These are phyloP conservation scores for Lycodopsis pacificus DNA, from an alignment of 2,797 vertebrate genomes.

Conservation along the genomic window DNA sequence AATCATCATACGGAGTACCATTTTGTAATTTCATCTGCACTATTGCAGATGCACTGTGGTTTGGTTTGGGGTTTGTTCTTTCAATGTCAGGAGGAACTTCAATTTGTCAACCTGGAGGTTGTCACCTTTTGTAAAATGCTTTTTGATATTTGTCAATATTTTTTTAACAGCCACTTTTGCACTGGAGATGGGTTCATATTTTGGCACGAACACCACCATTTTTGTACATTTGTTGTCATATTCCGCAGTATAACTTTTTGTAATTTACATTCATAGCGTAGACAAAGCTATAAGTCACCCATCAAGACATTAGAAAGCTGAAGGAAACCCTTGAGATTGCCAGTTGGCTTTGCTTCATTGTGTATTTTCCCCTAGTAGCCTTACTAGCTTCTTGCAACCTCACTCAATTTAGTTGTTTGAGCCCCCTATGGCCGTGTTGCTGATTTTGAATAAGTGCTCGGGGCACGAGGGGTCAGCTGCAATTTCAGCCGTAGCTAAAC, in stretches of 20 bases:
- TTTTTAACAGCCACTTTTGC: constrained; percentile 18
- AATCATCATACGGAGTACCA: background rate
- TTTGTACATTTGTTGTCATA: constrained; percentile 37
- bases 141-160: background rate
- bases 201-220: constrained; percentile 7
- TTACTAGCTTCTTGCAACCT: constrained; percentile 76
- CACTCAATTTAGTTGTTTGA: constrained; percentile 82
- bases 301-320: constrained; percentile 68
- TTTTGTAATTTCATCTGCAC: constrained; percentile 1
- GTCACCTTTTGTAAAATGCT: background rate
- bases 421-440: constrained; percentile 78
- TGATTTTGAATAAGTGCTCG: constrained; percentile 85
- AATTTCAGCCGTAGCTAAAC: constrained; percentile 83
- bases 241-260: constrained; percentile 49
- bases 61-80: constrained; percentile 3
- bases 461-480: constrained; percentile 80
- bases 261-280: constrained; percentile 69
- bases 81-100: background rate
- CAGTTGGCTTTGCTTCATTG: constrained; percentile 73
- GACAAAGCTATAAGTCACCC: constrained; percentile 67
- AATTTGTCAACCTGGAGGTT: constrained; percentile 9
- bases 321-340: constrained; percentile 71
- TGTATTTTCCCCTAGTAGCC: constrained; percentile 69
- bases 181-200: constrained; percentile 25
- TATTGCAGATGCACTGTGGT: background rate